Evolutionary conservation across 2,888 invertebrate genomes (phyloP), one percentile per base, ranked within the genome.

Genomic region (Macroteleia sp.): DNA sequence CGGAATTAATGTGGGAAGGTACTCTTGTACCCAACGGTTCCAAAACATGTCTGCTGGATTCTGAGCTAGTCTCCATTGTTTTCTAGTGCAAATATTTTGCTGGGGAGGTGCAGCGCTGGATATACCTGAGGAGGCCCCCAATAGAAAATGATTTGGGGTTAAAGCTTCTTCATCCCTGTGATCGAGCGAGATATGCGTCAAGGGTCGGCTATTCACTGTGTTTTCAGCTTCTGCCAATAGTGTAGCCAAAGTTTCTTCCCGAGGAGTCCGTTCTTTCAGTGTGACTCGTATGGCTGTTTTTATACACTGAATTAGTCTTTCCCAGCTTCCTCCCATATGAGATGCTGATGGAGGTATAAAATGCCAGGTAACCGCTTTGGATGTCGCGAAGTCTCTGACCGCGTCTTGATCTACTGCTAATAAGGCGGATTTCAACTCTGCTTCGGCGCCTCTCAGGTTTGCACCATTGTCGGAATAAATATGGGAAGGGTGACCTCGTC

Each of bases 71-170:
- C 14, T 12, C 36, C 36, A 36, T 14, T 14, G 14, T 2, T 36
- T 36, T 3, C 14, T 4, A 2, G 10, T 8, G 10, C 32, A 32
- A 5, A 32, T 2, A n/a, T n/a, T n/a, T n/a, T n/a, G n/a, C n/a
- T n/a, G n/a, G n/a, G n/a, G n/a, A n/a, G n/a, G n/a, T n/a, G n/a
- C n/a, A n/a, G n/a, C n/a, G n/a, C 6, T 25, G 3, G 25, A 6
- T 25, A 25, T 6, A 6, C 25, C 39, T 6, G 39, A 39, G 1
- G 67, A 77, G 0, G 54, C 16, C 1, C 71, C 67, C 1, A 67
- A 61, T 41, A 87, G 57, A 28, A 87, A 84, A 70, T 87, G 84
- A 28, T 88, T 87, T 0, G 85, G 87, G 0, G 87, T 87, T 8
- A 86, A 30, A 0, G 83, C 82, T 42, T 86, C 84, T 6, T 82